Conservation (phyloP, 2,888 invertebrate species). For the Tinea pellionella region DNA sequence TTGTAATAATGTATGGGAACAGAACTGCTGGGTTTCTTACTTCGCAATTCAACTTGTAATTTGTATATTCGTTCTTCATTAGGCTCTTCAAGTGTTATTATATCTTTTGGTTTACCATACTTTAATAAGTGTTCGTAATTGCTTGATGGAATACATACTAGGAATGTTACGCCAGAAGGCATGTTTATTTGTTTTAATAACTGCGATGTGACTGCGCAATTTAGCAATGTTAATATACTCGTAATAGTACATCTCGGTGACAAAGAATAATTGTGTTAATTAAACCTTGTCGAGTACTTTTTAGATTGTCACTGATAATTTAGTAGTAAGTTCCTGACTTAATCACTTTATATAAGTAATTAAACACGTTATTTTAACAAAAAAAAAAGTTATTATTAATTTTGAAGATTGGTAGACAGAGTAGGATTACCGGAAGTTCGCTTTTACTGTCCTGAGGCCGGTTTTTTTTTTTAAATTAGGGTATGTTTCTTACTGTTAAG, state of each 20-base stretch:
- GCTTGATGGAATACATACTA: conserved; percentile 76
- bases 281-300: background rate
- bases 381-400: too few relatives aligned
- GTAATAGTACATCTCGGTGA: background rate
- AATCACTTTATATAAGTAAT: background rate
- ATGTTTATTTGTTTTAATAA: conserved; percentile 30
- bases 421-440: too few relatives aligned
- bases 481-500: too few relatives aligned
- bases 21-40: conserved; percentile 42
- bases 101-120: conserved; percentile 55
- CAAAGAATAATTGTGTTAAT: background rate
- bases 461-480: too few relatives aligned
- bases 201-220: background rate
- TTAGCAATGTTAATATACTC: background rate
- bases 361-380: too few relatives aligned
- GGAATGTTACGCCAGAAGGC: conserved; percentile 74
- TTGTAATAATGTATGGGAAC: conserved; percentile 53
- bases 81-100: conserved; percentile 25
- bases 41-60: conserved; percentile 46
- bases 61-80: conserved; percentile 28
- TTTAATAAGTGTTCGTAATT: conserved; percentile 73
- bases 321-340: background rate
- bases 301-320: background rate
- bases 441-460: too few relatives aligned
- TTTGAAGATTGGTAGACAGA: too few relatives aligned